Percentiles rank a stretch among this genome's conserved stretches.
Evolutionary conservation across 2,888 invertebrate genomes (phyloP).

Genomic region (Dryadula phaetusa): DNA sequence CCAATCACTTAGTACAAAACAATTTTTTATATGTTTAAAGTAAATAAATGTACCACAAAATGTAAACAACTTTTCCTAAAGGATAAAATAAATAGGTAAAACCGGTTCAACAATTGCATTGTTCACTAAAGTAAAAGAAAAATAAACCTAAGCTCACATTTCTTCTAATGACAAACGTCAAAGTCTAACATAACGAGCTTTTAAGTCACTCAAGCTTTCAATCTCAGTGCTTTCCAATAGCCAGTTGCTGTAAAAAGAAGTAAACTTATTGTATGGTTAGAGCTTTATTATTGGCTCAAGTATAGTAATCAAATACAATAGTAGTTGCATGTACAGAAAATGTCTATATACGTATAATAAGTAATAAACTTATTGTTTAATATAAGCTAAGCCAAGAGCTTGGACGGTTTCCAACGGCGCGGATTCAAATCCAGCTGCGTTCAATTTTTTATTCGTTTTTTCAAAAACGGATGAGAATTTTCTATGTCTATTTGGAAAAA

Average conservation of each 20-base stretch:
- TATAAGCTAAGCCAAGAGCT: too few species aligned
- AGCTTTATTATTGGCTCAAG: background rate
- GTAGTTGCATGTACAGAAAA: background rate
- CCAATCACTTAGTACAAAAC: too few species aligned
- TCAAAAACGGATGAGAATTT: too few species aligned
- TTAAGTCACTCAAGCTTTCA: slow-evolving; percentile 21
- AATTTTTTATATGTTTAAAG: too few species aligned
- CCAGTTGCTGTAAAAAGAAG: slow-evolving; percentile 11
- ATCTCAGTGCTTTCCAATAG: slow-evolving; percentile 17
- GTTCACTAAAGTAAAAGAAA: background rate
- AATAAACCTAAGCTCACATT: background rate
- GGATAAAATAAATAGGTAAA: background rate
- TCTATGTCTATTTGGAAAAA: too few species aligned
- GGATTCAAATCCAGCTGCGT: too few species aligned
- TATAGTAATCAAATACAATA: slow-evolving; percentile 3
- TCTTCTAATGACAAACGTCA: slow-evolving; percentile 21
- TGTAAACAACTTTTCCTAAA: background rate
- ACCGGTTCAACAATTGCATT: background rate
- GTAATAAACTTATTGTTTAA: too few species aligned
- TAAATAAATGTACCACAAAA: background rate
- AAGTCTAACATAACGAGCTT: slow-evolving; percentile 23
- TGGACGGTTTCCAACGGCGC: too few species aligned
- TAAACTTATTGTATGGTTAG: slow-evolving; percentile 7
- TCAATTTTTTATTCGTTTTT: too few species aligned
- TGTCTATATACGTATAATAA: background rate